These are phyloP conservation scores for Tachystola acroxantha DNA, from an alignment of 2,888 invertebrate genomes.

Conservation along the genomic window DNA sequence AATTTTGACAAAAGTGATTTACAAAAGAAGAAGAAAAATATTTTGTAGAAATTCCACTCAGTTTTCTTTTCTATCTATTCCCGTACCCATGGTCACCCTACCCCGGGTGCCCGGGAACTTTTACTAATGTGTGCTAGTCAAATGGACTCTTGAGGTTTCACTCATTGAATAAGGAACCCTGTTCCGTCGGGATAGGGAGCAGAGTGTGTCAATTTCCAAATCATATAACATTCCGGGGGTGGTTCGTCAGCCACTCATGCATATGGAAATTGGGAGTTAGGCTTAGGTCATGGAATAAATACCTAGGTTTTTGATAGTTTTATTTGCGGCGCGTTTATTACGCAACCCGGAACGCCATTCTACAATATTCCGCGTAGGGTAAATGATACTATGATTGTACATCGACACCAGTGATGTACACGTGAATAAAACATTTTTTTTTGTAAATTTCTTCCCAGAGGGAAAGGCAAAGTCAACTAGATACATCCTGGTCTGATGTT, in stretches of 20 bases:
- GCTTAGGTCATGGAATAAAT: conserved; percentile 64
- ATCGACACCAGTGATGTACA: too few relatives aligned
- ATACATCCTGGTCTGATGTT: too few relatives aligned
- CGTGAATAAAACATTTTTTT: too few relatives aligned
- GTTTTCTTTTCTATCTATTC: too few relatives aligned
- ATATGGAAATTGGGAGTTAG: conserved; percentile 62
- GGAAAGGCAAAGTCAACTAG: too few relatives aligned
- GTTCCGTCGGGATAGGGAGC: conserved; percentile 36
- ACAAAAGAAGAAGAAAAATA: too few relatives aligned
- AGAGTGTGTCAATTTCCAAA: conserved; percentile 33
- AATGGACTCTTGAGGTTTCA: conserved; percentile 66
- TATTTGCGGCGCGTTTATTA: too few relatives aligned
- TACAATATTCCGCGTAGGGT: too few relatives aligned
- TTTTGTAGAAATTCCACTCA: not conserved
- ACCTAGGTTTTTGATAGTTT: conserved; percentile 31
- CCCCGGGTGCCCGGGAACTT: conserved; percentile 56
- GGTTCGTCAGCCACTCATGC: conserved; percentile 61
- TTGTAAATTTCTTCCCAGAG: too few relatives aligned
- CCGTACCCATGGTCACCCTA: conserved; percentile 41
- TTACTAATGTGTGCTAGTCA: conserved; percentile 76
- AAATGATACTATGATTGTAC: too few relatives aligned
- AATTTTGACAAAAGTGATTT: too few relatives aligned
- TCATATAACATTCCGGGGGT: conserved; percentile 44
- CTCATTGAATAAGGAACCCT: conserved; percentile 49
- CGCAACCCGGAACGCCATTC: too few relatives aligned